Evolutionary conservation across 2,888 invertebrate species (phyloP).

Genomic region (Pachydiplax longipennis): DNA sequence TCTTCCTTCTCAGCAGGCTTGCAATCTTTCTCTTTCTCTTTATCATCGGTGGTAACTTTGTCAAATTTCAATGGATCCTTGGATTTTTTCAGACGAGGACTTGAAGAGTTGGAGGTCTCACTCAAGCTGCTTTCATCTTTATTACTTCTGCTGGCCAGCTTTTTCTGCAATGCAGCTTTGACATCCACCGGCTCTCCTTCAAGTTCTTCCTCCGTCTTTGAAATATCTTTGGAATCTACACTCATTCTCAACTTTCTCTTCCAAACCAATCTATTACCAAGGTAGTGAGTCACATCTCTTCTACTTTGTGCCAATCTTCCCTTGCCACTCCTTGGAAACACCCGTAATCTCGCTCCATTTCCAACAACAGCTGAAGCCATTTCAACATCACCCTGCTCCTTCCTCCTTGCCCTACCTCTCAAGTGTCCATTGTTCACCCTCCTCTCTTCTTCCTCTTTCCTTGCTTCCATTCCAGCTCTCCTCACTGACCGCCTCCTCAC

Average conservation of each 20-base stretch:
- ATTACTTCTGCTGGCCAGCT: constrained; percentile 53
- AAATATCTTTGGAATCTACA: constrained; percentile 48
- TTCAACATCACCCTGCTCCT: not conserved
- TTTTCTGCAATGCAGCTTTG: constrained; percentile 52
- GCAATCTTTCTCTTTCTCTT: not conserved
- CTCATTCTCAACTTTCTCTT: not conserved
- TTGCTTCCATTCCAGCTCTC: not conserved
- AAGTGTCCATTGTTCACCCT: constrained; percentile 11
- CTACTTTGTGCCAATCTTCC: constrained; percentile 49
- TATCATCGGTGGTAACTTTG: not conserved
- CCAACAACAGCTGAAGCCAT: not conserved
- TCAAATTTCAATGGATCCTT: not conserved
- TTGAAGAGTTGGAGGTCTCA: constrained; percentile 52
- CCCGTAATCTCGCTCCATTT: constrained; percentile 52
- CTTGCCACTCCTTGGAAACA: constrained; percentile 54
- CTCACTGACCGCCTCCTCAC: not conserved
- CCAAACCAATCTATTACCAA: not conserved
- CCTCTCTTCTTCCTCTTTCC: not conserved
- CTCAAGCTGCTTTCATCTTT: constrained; percentile 56
- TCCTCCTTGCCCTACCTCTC: not conserved
- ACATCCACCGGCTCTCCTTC: constrained; percentile 53
- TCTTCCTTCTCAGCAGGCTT: not conserved
- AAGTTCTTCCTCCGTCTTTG: constrained; percentile 56
- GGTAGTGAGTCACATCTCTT: constrained; percentile 1
- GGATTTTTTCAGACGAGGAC: constrained; percentile 45